phyloP scores from a whole-genome alignment of 2,888 invertebrate species.

The Dicranocentrus wangi region DNA sequence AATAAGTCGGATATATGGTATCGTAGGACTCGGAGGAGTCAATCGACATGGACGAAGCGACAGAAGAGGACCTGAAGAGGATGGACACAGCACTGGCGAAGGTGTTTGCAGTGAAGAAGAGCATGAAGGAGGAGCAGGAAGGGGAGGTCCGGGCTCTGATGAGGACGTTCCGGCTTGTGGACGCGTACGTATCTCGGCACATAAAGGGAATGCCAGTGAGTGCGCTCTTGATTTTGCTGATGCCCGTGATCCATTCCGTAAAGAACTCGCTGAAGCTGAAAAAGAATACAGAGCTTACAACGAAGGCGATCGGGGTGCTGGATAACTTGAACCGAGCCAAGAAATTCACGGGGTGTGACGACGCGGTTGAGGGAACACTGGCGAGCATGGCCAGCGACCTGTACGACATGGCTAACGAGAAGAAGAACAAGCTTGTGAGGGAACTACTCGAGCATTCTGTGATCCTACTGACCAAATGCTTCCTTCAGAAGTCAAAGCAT shows the following conservation, averaged over 20 bases:
- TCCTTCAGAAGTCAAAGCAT: constrained; percentile 21
- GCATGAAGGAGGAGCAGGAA: constrained; percentile 53
- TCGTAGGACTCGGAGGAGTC: constrained; percentile 64
- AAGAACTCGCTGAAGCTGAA: constrained; percentile 22
- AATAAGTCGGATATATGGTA: no score
- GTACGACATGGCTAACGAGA: constrained; percentile 12
- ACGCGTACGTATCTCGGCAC: constrained; percentile 49
- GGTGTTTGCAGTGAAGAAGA: constrained; percentile 68
- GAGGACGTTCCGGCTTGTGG: constrained; percentile 58
- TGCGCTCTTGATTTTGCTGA: constrained; percentile 56
- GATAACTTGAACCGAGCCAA: constrained; percentile 50
- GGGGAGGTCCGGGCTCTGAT: constrained; percentile 41
- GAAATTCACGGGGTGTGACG: constrained; percentile 45
- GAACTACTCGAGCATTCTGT: constrained; percentile 51
- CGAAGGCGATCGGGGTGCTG: constrained; percentile 33
- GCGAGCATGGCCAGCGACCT: constrained; percentile 43
- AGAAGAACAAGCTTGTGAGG: constrained; percentile 30
- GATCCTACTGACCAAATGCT: constrained; percentile 40
- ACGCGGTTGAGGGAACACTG: constrained; percentile 38
- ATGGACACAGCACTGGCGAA: constrained; percentile 67
- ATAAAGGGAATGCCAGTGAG: constrained; percentile 55
- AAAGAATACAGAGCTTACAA: constrained; percentile 30
- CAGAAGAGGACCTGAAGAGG: constrained; percentile 64
- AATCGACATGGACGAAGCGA: constrained; percentile 68
- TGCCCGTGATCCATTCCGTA: constrained; percentile 57